Percentiles rank a stretch among this genome's conserved stretches.
These are phyloP conservation scores for Opisthocomus hoazin DNA, from an alignment of 2,113 vertebrate species.

Conservation along the genomic window DNA sequence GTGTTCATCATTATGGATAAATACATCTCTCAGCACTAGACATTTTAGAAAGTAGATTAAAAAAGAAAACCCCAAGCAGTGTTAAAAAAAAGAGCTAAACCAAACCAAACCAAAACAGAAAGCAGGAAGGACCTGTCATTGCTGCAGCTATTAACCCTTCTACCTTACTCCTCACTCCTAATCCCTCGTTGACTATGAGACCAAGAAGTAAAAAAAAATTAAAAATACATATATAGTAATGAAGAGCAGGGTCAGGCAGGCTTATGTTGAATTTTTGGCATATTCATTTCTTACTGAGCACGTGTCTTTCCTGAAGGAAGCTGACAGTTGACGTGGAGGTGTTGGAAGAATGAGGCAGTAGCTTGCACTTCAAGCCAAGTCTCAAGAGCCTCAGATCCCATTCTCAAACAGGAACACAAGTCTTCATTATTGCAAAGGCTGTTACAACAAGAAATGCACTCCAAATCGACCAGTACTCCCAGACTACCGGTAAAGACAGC, in stretches of 20 bases:
- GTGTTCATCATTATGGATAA: conserved; percentile 28
- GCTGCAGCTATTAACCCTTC: conserved; percentile 3
- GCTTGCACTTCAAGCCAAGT: background rate
- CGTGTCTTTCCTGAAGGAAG: background rate
- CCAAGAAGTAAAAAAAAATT: background rate
- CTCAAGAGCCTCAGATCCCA: background rate
- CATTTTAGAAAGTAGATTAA: conserved; percentile 5
- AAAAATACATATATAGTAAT: background rate
- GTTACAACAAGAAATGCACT: background rate
- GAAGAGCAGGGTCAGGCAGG: background rate
- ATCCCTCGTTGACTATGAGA: background rate
- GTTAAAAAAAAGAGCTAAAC: background rate
- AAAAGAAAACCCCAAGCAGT: background rate
- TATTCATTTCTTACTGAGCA: background rate
- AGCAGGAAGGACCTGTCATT: background rate
- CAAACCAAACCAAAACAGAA: background rate
- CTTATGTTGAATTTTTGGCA: conserved; percentile 42
- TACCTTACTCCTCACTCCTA: background rate
- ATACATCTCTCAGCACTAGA: conserved; percentile 17
- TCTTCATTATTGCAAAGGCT: background rate
- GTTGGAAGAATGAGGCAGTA: background rate
- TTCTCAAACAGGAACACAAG: background rate
- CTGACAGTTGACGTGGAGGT: background rate
- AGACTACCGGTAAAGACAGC: background rate
- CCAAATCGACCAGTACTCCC: background rate